Evolutionary conservation across 2,113 vertebrate species (phyloP).

Genomic region (Clarias macrocephalus): DNA sequence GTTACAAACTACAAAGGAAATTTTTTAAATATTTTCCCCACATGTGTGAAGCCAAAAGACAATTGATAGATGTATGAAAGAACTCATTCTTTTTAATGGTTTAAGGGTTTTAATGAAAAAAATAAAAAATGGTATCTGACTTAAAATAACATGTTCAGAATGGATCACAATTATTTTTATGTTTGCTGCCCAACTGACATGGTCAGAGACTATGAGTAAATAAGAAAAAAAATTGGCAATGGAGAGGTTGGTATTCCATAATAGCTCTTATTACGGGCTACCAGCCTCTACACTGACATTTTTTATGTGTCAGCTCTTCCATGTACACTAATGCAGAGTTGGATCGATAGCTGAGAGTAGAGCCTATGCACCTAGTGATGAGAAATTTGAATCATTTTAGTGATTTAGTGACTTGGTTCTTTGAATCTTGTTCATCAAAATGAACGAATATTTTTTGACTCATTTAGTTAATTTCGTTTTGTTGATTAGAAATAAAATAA

Average conservation of each 20-base stretch:
- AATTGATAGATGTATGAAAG: neutral
- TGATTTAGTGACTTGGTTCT: too few species aligned
- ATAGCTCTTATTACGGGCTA: neutral
- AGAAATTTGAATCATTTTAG: too few species aligned
- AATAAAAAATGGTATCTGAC: neutral
- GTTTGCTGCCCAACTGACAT: neutral
- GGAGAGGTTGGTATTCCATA: neutral
- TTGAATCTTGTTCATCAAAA: too few species aligned
- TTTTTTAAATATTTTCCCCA: neutral
- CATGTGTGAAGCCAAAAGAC: too few species aligned
- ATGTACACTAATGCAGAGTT: neutral
- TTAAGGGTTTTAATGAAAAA: neutral
- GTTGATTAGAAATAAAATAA: too few species aligned
- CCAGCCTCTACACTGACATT: neutral
- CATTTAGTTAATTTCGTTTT: too few species aligned
- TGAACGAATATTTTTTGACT: too few species aligned
- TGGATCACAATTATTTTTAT: neutral
- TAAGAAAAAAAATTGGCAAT: neutral
- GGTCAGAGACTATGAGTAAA: neutral
- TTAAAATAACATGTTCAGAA: neutral
- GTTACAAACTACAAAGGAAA: neutral
- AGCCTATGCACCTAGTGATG: neutral
- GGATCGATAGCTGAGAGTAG: neutral
- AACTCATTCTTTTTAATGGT: neutral
- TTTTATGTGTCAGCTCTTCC: neutral